Conservation (phyloP, 1,140 invertebrate species). For the Hypothenemus hampei region DNA sequence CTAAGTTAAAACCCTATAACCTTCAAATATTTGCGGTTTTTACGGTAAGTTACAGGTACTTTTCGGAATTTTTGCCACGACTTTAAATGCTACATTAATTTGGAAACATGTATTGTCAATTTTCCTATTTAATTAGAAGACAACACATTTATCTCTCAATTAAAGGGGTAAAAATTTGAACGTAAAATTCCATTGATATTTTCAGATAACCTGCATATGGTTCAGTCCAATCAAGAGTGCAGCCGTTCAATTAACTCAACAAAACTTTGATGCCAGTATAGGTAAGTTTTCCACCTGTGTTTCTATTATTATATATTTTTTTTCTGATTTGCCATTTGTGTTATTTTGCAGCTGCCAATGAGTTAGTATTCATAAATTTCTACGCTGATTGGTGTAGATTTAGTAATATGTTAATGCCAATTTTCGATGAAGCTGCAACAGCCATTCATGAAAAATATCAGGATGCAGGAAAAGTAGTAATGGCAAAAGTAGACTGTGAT, state of each 20-base stretch:
- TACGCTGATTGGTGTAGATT: constrained; percentile 97
- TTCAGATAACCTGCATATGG: constrained; percentile 60
- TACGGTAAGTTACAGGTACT: constrained; percentile 3
- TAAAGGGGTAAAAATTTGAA: too few species aligned
- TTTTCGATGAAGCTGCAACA: constrained; percentile 93
- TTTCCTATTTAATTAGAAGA: too few species aligned
- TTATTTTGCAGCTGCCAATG: constrained; percentile 83
- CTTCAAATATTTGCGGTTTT: constrained; percentile 11
- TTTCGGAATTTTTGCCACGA: constrained; percentile 19
- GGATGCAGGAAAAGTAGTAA: constrained; percentile 77
- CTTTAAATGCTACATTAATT: neutral
- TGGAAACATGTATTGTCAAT: neutral
- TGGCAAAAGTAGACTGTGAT: constrained; percentile 98
- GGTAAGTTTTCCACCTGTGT: constrained; percentile 57
- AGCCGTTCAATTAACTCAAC: constrained; percentile 67
- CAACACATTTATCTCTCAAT: too few species aligned
- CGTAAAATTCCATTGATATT: too few species aligned
- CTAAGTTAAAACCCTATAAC: constrained; percentile 1
- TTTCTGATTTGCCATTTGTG: constrained; percentile 22
- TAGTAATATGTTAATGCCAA: constrained; percentile 92
- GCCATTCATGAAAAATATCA: constrained; percentile 78
- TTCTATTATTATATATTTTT: constrained; percentile 8
- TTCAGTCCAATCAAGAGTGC: constrained; percentile 67
- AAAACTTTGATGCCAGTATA: constrained; percentile 77
- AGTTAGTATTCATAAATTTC: constrained; percentile 97